Percentiles rank a stretch among this genome's conserved stretches.
These are phyloP conservation scores for Hartigia nigra DNA, from an alignment of 2,888 invertebrate genomes.

Conservation along the genomic window DNA sequence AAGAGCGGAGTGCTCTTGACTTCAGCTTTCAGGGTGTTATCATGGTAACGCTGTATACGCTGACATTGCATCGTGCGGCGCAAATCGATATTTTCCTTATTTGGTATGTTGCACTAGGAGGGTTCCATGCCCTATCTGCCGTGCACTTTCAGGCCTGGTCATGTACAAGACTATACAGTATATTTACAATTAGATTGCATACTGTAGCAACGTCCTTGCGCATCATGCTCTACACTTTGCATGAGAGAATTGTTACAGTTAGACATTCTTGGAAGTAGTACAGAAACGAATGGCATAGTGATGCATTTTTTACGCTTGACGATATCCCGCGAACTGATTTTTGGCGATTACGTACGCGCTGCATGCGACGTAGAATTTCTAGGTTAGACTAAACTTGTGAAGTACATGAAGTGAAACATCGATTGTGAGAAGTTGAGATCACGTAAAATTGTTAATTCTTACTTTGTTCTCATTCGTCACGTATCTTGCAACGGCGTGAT, in stretches of 20 bases:
- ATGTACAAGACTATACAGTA: neutral
- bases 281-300: neutral
- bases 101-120: slow-evolving; percentile 50
- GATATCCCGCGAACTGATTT: neutral
- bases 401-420: neutral
- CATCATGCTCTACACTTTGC: neutral
- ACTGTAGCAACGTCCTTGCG: neutral
- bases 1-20: slow-evolving; percentile 6
- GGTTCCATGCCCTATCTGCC: slow-evolving; percentile 40
- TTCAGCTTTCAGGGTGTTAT: slow-evolving; percentile 51
- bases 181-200: neutral
- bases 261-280: neutral
- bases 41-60: slow-evolving; percentile 59
- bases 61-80: slow-evolving; percentile 51
- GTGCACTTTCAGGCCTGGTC: neutral
- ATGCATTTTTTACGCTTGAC: neutral
- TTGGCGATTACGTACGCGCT: neutral
- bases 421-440: neutral
- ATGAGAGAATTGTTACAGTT: neutral
- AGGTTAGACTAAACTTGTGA: neutral
- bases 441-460: neutral
- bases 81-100: slow-evolving; percentile 59
- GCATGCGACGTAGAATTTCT: neutral
- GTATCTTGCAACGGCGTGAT: neutral
- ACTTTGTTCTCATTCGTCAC: neutral